Base-by-base conservation (phyloP, 2,888 invertebrate species). In the Dendrolimus pini region DNA sequence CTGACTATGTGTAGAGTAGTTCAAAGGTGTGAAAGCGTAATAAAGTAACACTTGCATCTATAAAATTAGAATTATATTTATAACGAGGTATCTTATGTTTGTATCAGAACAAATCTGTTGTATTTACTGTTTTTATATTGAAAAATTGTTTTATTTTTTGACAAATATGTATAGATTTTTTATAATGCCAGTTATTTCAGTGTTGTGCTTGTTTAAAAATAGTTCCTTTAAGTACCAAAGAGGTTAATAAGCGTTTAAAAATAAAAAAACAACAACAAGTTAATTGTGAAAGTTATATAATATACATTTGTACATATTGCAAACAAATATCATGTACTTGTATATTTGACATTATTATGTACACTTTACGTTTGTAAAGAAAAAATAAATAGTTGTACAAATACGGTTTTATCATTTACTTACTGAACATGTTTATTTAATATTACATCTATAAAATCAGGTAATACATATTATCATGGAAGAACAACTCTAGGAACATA, bases 221-320 rank as follows among this genome's bases (percentile, higher is more conserved):
- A 56, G 56, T 59, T 61, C 62, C 61, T 56, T 60, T 54, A 54
- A 12, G 57, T 57, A 64, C 75, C 74, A 75, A 75, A 75, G 69
- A 66, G 47, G 47, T 54, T 58, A 18, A 10, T 54, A 55, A 58
- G 62, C 56, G 58, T 64, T 61, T 41, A 59, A 57, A 62, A 69
- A 67, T 66, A 57, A 70, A 70, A 59, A 62, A 69, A 62, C 61
- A 63, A 30, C 30, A 30, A 6, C 30, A 3, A 30, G 61, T 64
- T 65, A 61, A 59, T 70, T 69, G 75, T 74, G 75, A 68, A 72
- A 72, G 75, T 69, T 66, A 63, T 85, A 85, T 87, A 86, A 81
- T 89, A 82, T 88, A 89, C 88, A 88, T 88, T 87, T 89, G 88
- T 89, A 89, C 89, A 89, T 69, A 71, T 80, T 79, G 72, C 70